A percentile compares a stretch with the other conserved stretches of the same genome.
These are phyloP conservation scores for Enchytraeus crypticus DNA, from an alignment of 2,888 invertebrate genomes.

Conservation along the genomic window DNA sequence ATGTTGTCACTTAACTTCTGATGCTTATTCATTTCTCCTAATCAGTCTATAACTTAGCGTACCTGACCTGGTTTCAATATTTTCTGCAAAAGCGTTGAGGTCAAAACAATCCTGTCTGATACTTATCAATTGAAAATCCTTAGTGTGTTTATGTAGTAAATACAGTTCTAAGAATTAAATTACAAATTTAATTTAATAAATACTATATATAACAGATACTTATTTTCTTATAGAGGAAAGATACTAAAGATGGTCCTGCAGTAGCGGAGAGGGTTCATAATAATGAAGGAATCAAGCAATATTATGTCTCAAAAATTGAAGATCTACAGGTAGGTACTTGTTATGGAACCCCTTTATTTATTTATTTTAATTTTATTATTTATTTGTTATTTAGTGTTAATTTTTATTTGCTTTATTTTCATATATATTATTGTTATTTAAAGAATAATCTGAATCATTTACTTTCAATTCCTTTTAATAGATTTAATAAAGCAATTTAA, in stretches of 20 bases:
- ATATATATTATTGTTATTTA: neutral
- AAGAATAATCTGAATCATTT: neutral
- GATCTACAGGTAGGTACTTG: constrained; percentile 63
- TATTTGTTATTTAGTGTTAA: neutral
- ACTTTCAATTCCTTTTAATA: constrained; percentile 1
- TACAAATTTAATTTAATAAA: neutral
- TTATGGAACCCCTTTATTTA: neutral
- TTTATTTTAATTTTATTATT: constrained; percentile 6
- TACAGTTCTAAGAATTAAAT: too few relatives aligned
- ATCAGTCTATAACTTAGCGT: too few relatives aligned
- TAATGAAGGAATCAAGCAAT: constrained; percentile 67
- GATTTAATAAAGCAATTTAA: too few relatives aligned
- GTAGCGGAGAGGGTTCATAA: constrained; percentile 13
- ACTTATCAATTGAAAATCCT: too few relatives aligned
- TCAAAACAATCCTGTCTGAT: too few relatives aligned
- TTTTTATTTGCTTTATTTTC: neutral
- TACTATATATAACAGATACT: neutral
- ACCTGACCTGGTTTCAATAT: too few relatives aligned
- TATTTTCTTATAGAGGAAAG: constrained; percentile 37
- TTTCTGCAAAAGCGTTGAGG: too few relatives aligned
- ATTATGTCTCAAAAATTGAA: constrained; percentile 95
- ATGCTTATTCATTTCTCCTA: too few relatives aligned
- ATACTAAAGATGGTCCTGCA: constrained; percentile 39
- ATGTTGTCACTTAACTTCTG: too few relatives aligned
- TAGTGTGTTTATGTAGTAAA: too few relatives aligned